phyloP scores from a whole-genome alignment of 2,113 vertebrate genomes.

The Typhlomys cinereus region DNA sequence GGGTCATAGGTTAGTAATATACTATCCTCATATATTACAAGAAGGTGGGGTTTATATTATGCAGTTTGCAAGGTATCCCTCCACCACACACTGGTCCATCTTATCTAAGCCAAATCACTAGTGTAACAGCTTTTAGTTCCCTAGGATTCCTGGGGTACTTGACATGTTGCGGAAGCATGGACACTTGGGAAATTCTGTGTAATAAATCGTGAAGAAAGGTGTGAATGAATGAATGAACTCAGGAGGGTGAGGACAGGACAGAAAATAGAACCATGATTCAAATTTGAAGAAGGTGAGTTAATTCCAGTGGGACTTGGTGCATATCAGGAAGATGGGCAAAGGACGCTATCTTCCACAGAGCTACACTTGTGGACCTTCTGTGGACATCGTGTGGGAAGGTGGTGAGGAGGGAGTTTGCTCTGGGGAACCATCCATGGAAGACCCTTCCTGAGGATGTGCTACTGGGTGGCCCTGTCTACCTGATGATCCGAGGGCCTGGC shows the following conservation, averaged over 20 bases:
- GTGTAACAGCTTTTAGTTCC: not conserved
- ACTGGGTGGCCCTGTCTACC: accelerated
- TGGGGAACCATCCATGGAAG: not conserved
- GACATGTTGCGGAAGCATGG: not conserved
- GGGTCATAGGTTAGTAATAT: not conserved
- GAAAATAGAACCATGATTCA: not conserved
- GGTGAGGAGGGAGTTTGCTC: not conserved
- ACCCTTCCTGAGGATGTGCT: constrained; percentile 47
- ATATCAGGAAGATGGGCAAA: not conserved
- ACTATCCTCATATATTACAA: not conserved
- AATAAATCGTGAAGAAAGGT: not conserved
- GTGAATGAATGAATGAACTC: not conserved
- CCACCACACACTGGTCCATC: not conserved
- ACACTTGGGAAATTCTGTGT: not conserved
- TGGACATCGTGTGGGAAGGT: accelerated
- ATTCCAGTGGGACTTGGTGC: not conserved
- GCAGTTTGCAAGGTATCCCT: too few relatives aligned
- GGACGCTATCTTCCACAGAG: not conserved
- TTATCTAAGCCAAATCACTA: accelerated
- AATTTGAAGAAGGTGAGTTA: not conserved
- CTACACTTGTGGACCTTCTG: not conserved
- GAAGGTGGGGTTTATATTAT: not conserved
- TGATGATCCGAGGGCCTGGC: constrained; percentile 34
- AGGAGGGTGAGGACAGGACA: not conserved
- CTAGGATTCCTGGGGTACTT: not conserved